phyloP scores from a whole-genome alignment of 2,797 vertebrate genomes.

The Tamandua tetradactyla region DNA sequence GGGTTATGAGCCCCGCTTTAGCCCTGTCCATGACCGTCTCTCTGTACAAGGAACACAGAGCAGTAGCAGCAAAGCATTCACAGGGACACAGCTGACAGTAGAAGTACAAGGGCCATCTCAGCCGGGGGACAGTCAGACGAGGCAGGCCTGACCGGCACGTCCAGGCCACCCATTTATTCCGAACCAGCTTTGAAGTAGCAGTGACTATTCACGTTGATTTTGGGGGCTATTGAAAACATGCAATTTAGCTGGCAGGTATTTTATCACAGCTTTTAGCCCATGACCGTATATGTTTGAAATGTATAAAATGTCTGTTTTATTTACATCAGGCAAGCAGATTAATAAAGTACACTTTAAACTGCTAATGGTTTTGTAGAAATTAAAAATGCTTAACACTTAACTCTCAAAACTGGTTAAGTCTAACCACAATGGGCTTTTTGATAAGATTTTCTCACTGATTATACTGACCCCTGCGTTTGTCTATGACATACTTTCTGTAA shows the following conservation, averaged over 20 bases:
- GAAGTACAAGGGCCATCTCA: background rate
- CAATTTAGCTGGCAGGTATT: background rate
- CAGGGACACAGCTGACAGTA: background rate
- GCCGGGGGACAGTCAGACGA: background rate
- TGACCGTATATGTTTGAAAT: background rate
- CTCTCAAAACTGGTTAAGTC: background rate
- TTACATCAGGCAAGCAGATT: background rate
- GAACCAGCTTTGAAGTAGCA: background rate
- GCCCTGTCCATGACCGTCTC: background rate
- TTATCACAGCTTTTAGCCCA: slow-evolving; percentile 9
- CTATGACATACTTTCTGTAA: background rate
- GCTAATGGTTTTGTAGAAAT: slow-evolving; percentile 12
- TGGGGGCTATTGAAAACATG: slow-evolving; percentile 24
- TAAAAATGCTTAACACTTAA: background rate
- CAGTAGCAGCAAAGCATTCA: background rate
- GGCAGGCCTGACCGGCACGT: background rate
- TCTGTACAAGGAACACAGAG: background rate
- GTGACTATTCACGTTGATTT: background rate
- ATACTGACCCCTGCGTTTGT: background rate
- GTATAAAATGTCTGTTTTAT: background rate
- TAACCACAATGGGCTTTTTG: slow-evolving; percentile 1
- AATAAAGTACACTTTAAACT: background rate
- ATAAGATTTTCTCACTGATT: slow-evolving; percentile 32
- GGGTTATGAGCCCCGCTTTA: background rate
- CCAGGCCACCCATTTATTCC: background rate